Evolutionary conservation across 2,888 invertebrate genomes (phyloP).

Genomic region (Apamea monoglypha): DNA sequence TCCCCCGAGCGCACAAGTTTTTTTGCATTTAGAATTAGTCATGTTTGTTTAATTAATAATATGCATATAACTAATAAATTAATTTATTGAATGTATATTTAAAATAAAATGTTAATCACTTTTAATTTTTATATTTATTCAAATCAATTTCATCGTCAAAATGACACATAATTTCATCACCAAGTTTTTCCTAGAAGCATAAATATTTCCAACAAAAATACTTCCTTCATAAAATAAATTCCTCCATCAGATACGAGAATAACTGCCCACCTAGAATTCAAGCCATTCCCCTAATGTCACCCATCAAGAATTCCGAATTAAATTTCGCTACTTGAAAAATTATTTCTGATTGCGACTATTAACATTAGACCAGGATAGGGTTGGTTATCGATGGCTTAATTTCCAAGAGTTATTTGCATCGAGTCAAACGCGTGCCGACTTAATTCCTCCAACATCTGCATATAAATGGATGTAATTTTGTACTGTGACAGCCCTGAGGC

Average conservation of each 20-base stretch:
- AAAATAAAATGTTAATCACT: not conserved
- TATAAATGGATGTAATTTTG: constrained; percentile 89
- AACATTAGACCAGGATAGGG: constrained; percentile 66
- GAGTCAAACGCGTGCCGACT: constrained; percentile 81
- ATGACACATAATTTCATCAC: not conserved
- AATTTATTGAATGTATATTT: not conserved
- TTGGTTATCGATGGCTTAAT: constrained; percentile 87
- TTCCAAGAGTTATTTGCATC: constrained; percentile 87
- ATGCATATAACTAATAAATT: not conserved
- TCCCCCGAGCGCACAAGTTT: too few relatives aligned
- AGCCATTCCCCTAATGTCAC: constrained; percentile 52
- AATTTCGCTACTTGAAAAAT: constrained; percentile 69
- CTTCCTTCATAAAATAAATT: constrained; percentile 19
- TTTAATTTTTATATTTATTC: too few relatives aligned
- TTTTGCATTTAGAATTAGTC: not conserved
- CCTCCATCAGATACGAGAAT: constrained; percentile 36
- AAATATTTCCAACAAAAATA: not conserved
- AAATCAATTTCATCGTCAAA: not conserved
- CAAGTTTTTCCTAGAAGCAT: not conserved
- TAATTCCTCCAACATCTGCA: constrained; percentile 84
- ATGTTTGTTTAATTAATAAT: not conserved
- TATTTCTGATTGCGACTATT: constrained; percentile 68
- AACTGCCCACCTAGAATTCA: constrained; percentile 43
- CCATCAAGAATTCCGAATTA: constrained; percentile 65
- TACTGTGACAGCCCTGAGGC: constrained; percentile 85